These are phyloP conservation scores for Campylorhamphus procurvoides DNA, from an alignment of 2,113 vertebrate species.

Conservation along the genomic window DNA sequence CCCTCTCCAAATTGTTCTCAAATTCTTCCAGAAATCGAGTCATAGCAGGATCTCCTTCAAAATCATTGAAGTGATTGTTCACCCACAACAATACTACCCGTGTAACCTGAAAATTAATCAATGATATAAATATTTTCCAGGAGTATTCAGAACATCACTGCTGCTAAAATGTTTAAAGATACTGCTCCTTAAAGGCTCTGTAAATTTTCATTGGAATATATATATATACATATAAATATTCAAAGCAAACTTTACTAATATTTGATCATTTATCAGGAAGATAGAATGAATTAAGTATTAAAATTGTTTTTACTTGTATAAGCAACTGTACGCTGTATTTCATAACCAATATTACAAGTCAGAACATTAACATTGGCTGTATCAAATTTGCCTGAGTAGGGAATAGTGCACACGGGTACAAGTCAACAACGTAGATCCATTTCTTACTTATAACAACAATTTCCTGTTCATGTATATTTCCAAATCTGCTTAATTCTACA, in stretches of 20 bases:
- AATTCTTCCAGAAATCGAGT: slow-evolving; percentile 98
- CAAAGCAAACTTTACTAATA: background rate
- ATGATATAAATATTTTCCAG: background rate
- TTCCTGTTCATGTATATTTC: background rate
- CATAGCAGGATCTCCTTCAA: slow-evolving; percentile 97
- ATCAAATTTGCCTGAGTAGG: background rate
- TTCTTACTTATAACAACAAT: background rate
- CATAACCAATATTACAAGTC: background rate
- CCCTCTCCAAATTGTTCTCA: slow-evolving; percentile 97
- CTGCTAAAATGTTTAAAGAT: background rate
- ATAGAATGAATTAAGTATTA: background rate
- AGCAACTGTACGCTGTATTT: background rate
- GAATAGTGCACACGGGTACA: background rate
- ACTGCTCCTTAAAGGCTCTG: background rate
- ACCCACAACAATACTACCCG: slow-evolving; percentile 99
- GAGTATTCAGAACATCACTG: background rate
- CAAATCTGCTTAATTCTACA: slow-evolving; percentile 25
- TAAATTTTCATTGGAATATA: background rate
- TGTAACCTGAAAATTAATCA: slow-evolving; percentile 87
- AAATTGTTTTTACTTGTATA: background rate
- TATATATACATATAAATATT: too few relatives aligned
- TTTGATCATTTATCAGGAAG: background rate
- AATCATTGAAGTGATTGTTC: slow-evolving; percentile 99
- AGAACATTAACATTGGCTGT: background rate
- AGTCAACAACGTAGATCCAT: background rate